phyloP scores from a whole-genome alignment of 2,888 invertebrate species.

The Epistrophe eligans region DNA sequence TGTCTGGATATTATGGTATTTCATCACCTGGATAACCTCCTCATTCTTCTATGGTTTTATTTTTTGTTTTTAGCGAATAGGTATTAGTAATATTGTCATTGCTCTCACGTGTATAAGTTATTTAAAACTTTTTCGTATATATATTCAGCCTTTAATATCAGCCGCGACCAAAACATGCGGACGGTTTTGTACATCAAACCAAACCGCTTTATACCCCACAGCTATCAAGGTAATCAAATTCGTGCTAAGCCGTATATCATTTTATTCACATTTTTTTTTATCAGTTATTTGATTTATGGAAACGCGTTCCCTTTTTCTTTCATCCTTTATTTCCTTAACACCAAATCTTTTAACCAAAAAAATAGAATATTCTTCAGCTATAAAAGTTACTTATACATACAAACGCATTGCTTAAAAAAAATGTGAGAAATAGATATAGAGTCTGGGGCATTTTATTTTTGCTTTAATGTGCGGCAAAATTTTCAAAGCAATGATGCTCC shows the following conservation, averaged over 20 bases:
- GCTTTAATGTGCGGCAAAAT: not conserved
- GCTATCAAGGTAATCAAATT: constrained; percentile 61
- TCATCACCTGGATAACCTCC: not conserved
- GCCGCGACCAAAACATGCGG: constrained; percentile 12
- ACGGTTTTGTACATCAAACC: not conserved
- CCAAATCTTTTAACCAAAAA: not conserved
- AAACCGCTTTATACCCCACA: constrained; percentile 22
- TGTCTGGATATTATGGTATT: constrained; percentile 19
- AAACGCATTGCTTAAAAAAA: not conserved
- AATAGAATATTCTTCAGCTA: not conserved
- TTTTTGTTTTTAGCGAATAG: constrained; percentile 6
- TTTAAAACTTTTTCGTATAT: constrained; percentile 28
- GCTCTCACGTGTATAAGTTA: constrained; percentile 54
- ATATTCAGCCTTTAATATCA: constrained; percentile 10
- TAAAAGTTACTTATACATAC: not conserved
- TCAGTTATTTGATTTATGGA: constrained; percentile 59
- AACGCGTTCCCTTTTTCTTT: constrained; percentile 3
- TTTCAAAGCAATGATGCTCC: not conserved
- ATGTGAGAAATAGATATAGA: not conserved
- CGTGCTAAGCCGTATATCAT: constrained; percentile 56
- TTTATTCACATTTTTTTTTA: constrained; percentile 42
- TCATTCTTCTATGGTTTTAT: not conserved
- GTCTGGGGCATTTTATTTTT: not conserved
- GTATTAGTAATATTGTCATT: constrained; percentile 37
- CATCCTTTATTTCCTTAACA: not conserved